These are phyloP conservation scores for Calameuta filiformis DNA, from an alignment of 2,888 invertebrate genomes.

Conservation along the genomic window DNA sequence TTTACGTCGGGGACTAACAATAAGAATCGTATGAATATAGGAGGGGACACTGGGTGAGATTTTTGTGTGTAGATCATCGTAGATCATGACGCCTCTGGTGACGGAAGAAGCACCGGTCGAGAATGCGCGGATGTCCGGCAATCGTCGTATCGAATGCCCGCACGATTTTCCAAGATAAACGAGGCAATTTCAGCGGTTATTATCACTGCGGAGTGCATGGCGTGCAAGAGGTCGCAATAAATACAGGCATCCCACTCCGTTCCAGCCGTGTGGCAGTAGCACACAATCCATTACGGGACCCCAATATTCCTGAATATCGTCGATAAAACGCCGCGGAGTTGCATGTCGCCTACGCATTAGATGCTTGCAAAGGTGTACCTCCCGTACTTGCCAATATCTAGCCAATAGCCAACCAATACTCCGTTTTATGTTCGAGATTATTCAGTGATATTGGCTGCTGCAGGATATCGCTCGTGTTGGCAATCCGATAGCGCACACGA, in stretches of 20 bases:
- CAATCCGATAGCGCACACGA: constrained; percentile 48
- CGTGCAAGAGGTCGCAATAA: constrained; percentile 17
- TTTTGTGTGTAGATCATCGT: neutral
- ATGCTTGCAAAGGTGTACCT: neutral
- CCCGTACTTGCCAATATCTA: neutral
- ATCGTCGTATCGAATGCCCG: neutral
- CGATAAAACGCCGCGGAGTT: constrained; percentile 14
- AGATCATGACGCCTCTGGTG: neutral
- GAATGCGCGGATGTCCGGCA: neutral
- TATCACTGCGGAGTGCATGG: constrained; percentile 6
- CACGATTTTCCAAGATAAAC: constrained; percentile 2
- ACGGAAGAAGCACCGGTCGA: neutral
- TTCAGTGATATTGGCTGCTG: constrained; percentile 3
- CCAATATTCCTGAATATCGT: constrained; percentile 17
- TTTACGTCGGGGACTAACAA: neutral
- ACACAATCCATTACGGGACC: constrained; percentile 15
- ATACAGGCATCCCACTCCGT: constrained; percentile 6
- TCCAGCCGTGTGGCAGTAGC: constrained; percentile 8
- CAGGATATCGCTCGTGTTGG: constrained; percentile 9
- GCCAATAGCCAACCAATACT: constrained; percentile 5
- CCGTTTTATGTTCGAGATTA: neutral
- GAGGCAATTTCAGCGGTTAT: neutral
- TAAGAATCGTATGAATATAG: neutral
- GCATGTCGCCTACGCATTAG: constrained; percentile 3
- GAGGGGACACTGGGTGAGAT: neutral